A percentile compares a stretch with the other conserved stretches of the same genome.
Conservation (phyloP, 35 echinoderm and acorn worm species). For the Heliocidaris tuberculata region DNA sequence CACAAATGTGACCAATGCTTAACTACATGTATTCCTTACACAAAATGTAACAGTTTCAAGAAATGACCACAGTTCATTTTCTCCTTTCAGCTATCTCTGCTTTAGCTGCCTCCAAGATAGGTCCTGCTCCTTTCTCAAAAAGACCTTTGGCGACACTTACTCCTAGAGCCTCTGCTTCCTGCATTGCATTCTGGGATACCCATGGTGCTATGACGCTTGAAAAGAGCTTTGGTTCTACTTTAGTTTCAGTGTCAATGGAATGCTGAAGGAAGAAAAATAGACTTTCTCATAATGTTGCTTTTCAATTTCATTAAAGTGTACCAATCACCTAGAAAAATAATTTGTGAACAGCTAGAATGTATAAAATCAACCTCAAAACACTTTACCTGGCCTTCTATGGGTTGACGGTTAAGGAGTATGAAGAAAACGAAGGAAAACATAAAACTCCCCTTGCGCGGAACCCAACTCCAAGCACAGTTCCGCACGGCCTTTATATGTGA, state of each 20-base stretch:
- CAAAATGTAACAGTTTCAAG: neutral
- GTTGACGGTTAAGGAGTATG: no score
- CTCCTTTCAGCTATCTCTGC: slow-evolving; percentile 49
- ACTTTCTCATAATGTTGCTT: no score
- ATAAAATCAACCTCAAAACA: no score
- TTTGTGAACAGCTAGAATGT: no score
- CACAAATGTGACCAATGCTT: neutral
- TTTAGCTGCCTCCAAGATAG: slow-evolving; percentile 64
- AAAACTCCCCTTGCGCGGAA: no score
- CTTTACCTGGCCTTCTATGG: no score
- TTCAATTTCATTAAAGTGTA: no score
- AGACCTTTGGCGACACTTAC: slow-evolving; percentile 56
- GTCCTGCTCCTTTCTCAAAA: slow-evolving; percentile 59
- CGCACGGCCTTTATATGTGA: no score
- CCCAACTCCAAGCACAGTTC: no score
- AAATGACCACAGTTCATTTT: slow-evolving; percentile 22
- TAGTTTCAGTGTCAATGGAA: neutral
- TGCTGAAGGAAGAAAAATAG: neutral
- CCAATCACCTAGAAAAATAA: no score
- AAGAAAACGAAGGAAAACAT: no score
- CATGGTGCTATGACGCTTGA: slow-evolving; percentile 52
- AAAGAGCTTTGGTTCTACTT: neutral
- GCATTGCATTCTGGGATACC: slow-evolving; percentile 58
- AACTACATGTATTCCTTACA: neutral
- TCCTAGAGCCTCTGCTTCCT: slow-evolving; percentile 71